A percentile compares a stretch with the other conserved stretches of the same genome.
phyloP scores from a whole-genome alignment of 2,888 invertebrate species.

The Ditylenchus weischeri region DNA sequence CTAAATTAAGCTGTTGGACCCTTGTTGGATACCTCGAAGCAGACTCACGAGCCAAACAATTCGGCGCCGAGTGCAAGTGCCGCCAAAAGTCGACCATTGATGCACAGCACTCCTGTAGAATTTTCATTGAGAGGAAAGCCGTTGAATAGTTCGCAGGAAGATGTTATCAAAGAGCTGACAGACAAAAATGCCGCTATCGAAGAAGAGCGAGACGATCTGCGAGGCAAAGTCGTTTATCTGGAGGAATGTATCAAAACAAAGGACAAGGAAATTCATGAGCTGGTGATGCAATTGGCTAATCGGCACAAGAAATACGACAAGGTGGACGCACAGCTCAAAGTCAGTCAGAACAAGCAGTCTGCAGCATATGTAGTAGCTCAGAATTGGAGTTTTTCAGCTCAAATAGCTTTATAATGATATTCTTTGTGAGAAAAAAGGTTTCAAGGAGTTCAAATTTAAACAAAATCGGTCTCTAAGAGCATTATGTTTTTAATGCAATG shows the following conservation, averaged over 20 bases:
- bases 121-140: conserved; percentile 11
- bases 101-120: background rate
- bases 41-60: too few relatives aligned
- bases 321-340: background rate
- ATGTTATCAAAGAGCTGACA: background rate
- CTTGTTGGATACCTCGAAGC: too few relatives aligned
- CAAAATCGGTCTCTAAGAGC: too few relatives aligned
- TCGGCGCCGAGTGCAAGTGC: too few relatives aligned
- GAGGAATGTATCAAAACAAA: conserved; percentile 10
- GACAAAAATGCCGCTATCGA: background rate
- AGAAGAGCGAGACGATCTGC: conserved; percentile 13
- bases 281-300: background rate
- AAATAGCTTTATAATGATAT: too few relatives aligned
- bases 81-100: too few relatives aligned
- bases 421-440: too few relatives aligned
- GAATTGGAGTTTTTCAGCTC: too few relatives aligned
- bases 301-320: background rate
- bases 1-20: too few relatives aligned
- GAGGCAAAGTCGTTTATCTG: conserved; percentile 5
- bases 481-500: too few relatives aligned
- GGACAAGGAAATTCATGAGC: conserved; percentile 13
- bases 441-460: too few relatives aligned
- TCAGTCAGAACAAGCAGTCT: background rate
- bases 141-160: background rate
- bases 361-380: too few relatives aligned